phyloP scores from a whole-genome alignment of 2,797 vertebrate species.

The Selene dorsalis region DNA sequence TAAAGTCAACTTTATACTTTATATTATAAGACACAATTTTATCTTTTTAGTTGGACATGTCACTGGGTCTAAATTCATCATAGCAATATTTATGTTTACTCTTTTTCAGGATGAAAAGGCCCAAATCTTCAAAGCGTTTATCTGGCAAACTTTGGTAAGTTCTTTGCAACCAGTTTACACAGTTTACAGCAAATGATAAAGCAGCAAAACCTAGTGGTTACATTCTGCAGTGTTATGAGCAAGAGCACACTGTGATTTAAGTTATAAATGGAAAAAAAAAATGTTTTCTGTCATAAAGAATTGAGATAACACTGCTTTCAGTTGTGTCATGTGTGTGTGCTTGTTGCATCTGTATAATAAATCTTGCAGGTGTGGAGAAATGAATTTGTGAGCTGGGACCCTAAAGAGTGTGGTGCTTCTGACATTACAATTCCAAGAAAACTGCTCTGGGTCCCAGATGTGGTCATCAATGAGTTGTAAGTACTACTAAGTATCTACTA shows the following conservation, averaged over 20 bases:
- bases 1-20: background rate
- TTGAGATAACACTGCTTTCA: background rate
- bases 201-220: background rate
- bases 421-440: conserved; percentile 73
- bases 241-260: background rate
- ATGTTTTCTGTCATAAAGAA: background rate
- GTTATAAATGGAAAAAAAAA: background rate
- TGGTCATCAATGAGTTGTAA: conserved; percentile 76
- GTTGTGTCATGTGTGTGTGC: background rate
- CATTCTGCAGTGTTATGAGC: background rate
- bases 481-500: conserved; percentile 19
- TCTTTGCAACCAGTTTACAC: background rate
- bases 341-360: conserved; percentile 19
- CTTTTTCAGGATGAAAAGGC: conserved; percentile 79
- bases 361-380: conserved; percentile 75
- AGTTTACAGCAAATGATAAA: background rate
- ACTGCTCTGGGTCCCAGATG: conserved; percentile 74
- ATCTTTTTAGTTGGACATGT: too few species aligned
- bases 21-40: too few species aligned
- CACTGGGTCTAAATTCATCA: background rate
- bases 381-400: conserved; percentile 80
- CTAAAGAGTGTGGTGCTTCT: conserved; percentile 68
- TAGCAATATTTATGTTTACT: background rate
- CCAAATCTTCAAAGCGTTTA: conserved; percentile 79
- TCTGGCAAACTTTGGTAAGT: conserved; percentile 78